These are phyloP conservation scores for Anguilla japonica DNA, from an alignment of 2,113 vertebrate genomes.

Conservation along the genomic window DNA sequence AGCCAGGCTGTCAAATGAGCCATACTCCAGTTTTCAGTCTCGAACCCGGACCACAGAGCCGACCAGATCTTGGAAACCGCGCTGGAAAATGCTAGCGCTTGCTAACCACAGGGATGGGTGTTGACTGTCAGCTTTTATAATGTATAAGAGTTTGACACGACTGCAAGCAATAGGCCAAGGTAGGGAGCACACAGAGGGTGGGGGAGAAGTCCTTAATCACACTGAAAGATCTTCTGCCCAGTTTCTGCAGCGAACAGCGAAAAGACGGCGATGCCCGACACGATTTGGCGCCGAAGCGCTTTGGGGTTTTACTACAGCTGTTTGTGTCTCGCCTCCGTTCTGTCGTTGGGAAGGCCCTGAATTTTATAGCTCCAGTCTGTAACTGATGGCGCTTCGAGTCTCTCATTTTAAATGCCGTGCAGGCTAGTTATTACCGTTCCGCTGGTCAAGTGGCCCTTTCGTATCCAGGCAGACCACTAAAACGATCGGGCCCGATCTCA, in stretches of 20 bases:
- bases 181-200: neutral
- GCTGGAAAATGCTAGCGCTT: neutral
- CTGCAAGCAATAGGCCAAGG: neutral
- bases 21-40: conserved; percentile 1
- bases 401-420: neutral
- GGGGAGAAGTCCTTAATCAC: neutral
- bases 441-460: neutral
- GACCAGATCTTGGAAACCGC: neutral
- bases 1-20: conserved; percentile 21
- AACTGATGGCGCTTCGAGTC: neutral
- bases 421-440: neutral
- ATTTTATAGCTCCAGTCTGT: neutral
- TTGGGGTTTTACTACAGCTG: neutral
- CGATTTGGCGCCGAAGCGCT: too few species aligned
- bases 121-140: neutral
- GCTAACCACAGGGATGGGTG: neutral
- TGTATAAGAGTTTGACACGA: neutral
- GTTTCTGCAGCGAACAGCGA: too few species aligned
- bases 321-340: neutral
- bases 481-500: neutral
- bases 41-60: conserved; percentile 7
- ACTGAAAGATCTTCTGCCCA: neutral
- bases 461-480: neutral
- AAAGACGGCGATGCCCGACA: too few species aligned
- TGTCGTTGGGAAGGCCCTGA: neutral